Base-by-base conservation (phyloP, 2,797 vertebrate genomes). In the Diplodus sargus region DNA sequence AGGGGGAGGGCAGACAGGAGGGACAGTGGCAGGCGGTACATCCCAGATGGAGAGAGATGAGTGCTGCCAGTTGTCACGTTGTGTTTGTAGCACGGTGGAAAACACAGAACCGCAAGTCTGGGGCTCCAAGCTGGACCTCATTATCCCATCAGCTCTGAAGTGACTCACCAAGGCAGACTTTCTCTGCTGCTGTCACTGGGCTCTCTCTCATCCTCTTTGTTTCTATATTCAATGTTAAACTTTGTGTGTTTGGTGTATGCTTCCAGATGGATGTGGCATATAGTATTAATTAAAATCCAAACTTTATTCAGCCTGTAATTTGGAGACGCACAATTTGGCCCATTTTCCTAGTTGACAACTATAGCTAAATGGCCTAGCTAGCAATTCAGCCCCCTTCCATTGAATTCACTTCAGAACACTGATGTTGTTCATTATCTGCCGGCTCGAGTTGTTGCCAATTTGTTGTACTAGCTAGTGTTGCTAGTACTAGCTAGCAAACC, bases 61-160 rank as follows among this genome's bases (percentile, higher is more conserved):
- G 76, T 47, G 63, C 84, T 87, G 88, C 86, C 79, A 39, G 68
- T 86, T 87, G 86, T 91, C 90, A 86, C 61, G 57, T 85, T 89
- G 85, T 82, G 78, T 87, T 90, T 90, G 80, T 74, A 83, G 79
- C 75, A 34, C 3, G 2, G 68, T 79, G 76, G 72, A 85, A 82
- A 90, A 82, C 72, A 80, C 76, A 72, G 64, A 87, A 82, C 74
- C 73, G 18, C 85, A 81, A 77, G 76, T 82, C 85, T 86, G 86
- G 76, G 57, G 67, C 85, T 88, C 61, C 82, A 78, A 82, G 70
- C 80, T 13, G 61, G 80, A 81, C 80, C 83, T 92, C 87, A 89
- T 93, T 92, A 92, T 90, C 89, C 87, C 86, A 84, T 88, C 84
- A 84, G 65, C 78, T 87, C 81, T 89, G 78, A 90, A 90, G 87